Percentiles rank a stretch among this genome's conserved stretches.
Conservation (phyloP, 2,797 vertebrate species). For the Chrosomus eos region DNA sequence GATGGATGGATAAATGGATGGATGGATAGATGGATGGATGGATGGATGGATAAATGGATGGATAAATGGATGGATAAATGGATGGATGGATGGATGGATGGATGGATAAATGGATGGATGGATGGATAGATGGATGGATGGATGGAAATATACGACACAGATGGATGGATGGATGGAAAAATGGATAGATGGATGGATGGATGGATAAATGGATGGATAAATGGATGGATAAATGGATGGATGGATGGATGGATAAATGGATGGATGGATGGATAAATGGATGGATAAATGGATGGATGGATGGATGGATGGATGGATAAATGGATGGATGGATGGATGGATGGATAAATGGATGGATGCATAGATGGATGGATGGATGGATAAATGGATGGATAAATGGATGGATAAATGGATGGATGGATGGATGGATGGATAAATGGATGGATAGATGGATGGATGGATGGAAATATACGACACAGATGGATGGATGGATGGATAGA, state of each 20-base stretch:
- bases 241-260: not conserved
- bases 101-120: too few species aligned
- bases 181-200: not conserved
- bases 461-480: too few species aligned
- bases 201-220: not conserved
- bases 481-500: too few species aligned
- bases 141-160: too few species aligned
- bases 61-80: not conserved
- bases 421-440: fast-evolving
- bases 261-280: not conserved
- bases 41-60: not conserved
- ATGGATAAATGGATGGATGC: too few species aligned
- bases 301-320: not conserved
- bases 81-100: too few species aligned
- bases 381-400: not conserved
- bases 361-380: not conserved
- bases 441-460: not conserved
- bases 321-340: too few species aligned
- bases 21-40: not conserved
- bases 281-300: not conserved
- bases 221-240: not conserved
- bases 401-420: fast-evolving
- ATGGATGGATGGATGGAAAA: too few species aligned
- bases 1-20: too few species aligned
- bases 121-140: not conserved